Percentiles rank a stretch among this genome's conserved stretches.
Evolutionary conservation across 2,113 vertebrate genomes (phyloP).

Genomic region (Corapipo altera): DNA sequence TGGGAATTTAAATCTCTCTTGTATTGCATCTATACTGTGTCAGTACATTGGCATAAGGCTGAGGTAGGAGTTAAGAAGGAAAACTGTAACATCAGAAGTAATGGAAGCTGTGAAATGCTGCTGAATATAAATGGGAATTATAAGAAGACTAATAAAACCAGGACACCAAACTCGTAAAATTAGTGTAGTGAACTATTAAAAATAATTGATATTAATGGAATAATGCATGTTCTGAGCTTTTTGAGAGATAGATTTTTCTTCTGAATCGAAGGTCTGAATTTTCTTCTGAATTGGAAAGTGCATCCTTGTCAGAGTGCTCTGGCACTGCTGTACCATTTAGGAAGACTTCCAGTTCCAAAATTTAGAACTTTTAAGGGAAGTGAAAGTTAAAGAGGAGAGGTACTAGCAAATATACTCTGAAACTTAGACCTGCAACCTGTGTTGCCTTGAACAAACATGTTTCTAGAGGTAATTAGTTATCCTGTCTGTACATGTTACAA

Average conservation of each 20-base stretch:
- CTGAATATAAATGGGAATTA: background rate
- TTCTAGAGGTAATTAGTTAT: background rate
- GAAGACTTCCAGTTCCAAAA: conserved; percentile 2
- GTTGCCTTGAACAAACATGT: conserved; percentile 20
- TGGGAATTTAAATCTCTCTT: background rate
- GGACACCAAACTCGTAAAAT: conserved; percentile 23
- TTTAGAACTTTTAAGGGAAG: background rate
- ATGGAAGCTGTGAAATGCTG: conserved; percentile 22
- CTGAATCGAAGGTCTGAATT: conserved; percentile 14
- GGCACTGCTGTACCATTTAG: background rate
- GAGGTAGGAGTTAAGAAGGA: conserved; percentile 1
- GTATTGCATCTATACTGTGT: background rate
- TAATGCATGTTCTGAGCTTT: conserved; percentile 19
- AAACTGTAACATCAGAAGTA: conserved; percentile 16
- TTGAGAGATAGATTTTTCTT: conserved; percentile 18
- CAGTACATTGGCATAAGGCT: background rate
- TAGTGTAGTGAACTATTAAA: conserved; percentile 14
- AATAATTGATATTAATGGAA: conserved; percentile 43
- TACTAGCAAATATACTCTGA: conserved; percentile 15
- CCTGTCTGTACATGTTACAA: background rate
- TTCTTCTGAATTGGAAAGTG: conserved; percentile 26
- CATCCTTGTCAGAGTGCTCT: background rate
- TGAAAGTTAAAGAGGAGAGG: background rate
- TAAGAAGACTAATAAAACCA: conserved; percentile 8
- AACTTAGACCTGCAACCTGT: background rate